A percentile compares a stretch with the other conserved stretches of the same genome.
These are phyloP conservation scores for Parnassius apollo DNA, from an alignment of 2,888 invertebrate genomes.

Conservation along the genomic window DNA sequence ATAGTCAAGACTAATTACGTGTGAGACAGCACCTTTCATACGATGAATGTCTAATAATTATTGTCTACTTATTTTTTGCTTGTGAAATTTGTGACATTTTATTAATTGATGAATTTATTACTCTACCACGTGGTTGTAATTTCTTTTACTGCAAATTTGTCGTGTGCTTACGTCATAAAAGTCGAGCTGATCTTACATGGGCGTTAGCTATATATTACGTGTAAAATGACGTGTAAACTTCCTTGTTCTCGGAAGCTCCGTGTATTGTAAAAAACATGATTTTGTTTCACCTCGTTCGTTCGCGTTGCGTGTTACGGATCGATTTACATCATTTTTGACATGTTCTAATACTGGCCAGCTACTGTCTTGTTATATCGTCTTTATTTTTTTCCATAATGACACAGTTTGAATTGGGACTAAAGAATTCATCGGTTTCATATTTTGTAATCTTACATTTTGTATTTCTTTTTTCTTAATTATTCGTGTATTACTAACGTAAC, in stretches of 20 bases:
- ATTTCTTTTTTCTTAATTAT: constrained; percentile 5
- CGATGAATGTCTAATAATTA: no score
- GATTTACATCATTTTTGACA: constrained; percentile 69
- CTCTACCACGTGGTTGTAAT: background rate
- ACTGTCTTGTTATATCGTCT: constrained; percentile 65
- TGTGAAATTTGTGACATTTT: background rate
- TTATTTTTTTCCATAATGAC: constrained; percentile 51
- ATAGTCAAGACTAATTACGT: no score
- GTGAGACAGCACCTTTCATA: no score
- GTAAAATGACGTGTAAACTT: constrained; percentile 24
- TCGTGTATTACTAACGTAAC: background rate
- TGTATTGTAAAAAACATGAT: constrained; percentile 27
- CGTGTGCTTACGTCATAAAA: constrained; percentile 3
- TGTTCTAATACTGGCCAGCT: constrained; percentile 57
- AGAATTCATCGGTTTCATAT: constrained; percentile 36
- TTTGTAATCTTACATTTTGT: background rate
- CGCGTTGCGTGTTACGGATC: constrained; percentile 65
- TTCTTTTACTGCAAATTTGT: background rate
- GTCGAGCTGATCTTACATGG: constrained; percentile 23
- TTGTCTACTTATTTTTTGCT: no score
- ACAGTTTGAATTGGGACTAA: constrained; percentile 45
- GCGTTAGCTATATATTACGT: constrained; percentile 13
- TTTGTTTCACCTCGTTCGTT: constrained; percentile 25
- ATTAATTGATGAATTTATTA: background rate
- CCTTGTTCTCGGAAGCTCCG: constrained; percentile 27